Evolutionary conservation across 2,888 invertebrate genomes (phyloP), one percentile per base, ranked within the genome.

Genomic region (Sinohyriopsis cumingii): DNA sequence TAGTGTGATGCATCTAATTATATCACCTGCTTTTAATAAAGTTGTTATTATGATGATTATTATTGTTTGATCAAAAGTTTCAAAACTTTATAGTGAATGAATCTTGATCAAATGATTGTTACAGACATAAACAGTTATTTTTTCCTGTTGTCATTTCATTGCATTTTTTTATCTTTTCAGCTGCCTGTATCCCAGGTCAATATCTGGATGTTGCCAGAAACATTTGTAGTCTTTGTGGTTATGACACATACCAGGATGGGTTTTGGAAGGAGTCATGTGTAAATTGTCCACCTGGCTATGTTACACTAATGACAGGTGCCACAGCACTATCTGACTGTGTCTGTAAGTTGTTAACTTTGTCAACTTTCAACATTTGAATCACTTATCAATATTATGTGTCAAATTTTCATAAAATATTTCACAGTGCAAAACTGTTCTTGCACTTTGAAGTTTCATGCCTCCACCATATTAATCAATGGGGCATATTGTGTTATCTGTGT

Each of bases 191-290:
- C 24, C 94, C 96, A 76, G 98, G 98, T 72, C 95, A 95, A 1
- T 97, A 92, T 91, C 95, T 95, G 85, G 94, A 96, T 79, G 93
- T 79, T 25, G 75, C 93, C 62, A 65, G 93, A 19, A 66, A 68
- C 5, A 28, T 33, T 45, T 98, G 98, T 88, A 91, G 93, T 60
- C 93, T 94, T 19, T 98, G 98, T 86, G 94, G 83, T 1, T 78
- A 85, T 33, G 90, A 90, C 55, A 79, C 82, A 22, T 91, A 88
- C 73, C 90, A 90, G 75, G 82, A 86, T 56, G 66, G 81, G 25
- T 70, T 80, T 25, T 89, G 87, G 68, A 95, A 97, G 81, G 95
- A 97, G 0, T 94, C 96, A 0, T 98, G 99, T 86, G 93, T 65
- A 22, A 19, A 33, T 0, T 86, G 86, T 71, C 74, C 70, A 5